Base-by-base conservation (phyloP, 2,797 vertebrate genomes). In the Siniperca undulata region DNA sequence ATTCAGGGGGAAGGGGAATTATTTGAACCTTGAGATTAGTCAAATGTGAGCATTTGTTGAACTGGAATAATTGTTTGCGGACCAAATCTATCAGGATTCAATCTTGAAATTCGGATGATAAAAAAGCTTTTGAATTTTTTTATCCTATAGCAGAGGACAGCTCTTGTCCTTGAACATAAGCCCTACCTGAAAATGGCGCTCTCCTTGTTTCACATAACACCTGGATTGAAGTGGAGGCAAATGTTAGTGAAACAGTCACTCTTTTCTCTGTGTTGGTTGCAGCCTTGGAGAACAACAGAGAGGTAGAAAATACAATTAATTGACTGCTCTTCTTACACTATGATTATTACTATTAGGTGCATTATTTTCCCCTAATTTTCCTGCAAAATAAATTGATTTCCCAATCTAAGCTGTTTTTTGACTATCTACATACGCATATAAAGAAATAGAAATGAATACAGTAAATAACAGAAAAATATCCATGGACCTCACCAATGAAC, bases 111-210 rank as follows among this genome's bases (percentile, higher is more conserved):
- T 44, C 10, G 42, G 0, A 1, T 0, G 19, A 56, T n/a, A 22
- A 69, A 19, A 20, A n/a, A 9, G n/a, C 7, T 61, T 77, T 77
- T 70, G 14, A 73, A 40, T 34, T 50, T 22, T 64, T 58, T 12
- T 4, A 20, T 64, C 50, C 16, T 38, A 42, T 7, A 61, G 27
- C 38, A 50, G 46, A 46, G 10, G 27, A 74, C 64, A 48, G 53
- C 65, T 80, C 48, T 80, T 72, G 22, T 71, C 83, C 61, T 75
- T 75, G 74, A 48, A 55, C 52, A 14, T 12, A 8, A 34, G 20
- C 9, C 46, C 27, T 24, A 38, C 6, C 38, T 61, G 30, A 68
- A 68, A 78, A 24, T 56, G 69, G 19, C 10, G 1, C 61, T 60
- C 48, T 72, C 7, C 50, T 17, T 55, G 20, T 81, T 61, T 86